Evolutionary conservation across 2,113 vertebrate genomes (phyloP).

Genomic region (Furnarius figulus): DNA sequence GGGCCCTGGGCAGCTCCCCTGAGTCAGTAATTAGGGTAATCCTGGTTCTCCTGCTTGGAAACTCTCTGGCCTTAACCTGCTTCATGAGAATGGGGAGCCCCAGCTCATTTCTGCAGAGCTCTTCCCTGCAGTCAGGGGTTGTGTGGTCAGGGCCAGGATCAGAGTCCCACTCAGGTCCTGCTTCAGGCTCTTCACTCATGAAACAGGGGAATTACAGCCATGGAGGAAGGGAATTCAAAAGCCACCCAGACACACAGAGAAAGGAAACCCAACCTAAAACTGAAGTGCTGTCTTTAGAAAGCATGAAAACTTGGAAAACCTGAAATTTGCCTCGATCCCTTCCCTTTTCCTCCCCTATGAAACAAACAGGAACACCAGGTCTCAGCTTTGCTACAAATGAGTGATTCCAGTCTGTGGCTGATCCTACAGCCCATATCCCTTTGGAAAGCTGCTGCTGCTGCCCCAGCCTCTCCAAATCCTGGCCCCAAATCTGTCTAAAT

Average conservation of each 20-base stretch:
- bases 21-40: neutral
- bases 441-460: neutral
- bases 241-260: fast-evolving
- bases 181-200: neutral
- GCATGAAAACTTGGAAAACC: neutral
- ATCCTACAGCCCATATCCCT: neutral
- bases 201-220: neutral
- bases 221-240: neutral
- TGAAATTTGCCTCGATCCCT: neutral
- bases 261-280: neutral
- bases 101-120: neutral
- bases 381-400: neutral
- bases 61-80: neutral
- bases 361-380: neutral
- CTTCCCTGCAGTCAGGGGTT: neutral
- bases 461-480: neutral
- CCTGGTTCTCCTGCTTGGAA: neutral
- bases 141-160: neutral
- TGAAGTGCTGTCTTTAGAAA: neutral
- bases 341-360: neutral
- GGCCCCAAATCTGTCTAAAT: neutral
- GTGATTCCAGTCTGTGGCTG: fast-evolving
- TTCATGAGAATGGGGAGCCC: neutral
- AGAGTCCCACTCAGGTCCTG: neutral
- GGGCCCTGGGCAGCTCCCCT: neutral